Evolutionary conservation across 2,888 invertebrate genomes (phyloP).

Genomic region (Nomada ruficornis): DNA sequence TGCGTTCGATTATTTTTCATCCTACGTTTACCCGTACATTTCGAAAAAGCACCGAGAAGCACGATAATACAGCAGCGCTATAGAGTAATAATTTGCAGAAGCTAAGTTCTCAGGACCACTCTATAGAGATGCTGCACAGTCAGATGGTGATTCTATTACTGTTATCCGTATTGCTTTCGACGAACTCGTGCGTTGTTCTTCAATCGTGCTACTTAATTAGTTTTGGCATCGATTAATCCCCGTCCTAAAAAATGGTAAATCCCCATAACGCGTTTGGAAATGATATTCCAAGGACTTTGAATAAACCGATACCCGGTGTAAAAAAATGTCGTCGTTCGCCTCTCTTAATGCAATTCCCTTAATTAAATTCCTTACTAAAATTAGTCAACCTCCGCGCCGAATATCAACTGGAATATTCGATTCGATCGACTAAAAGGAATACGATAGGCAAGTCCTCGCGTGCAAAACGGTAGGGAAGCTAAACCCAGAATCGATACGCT

Average conservation of each 20-base stretch:
- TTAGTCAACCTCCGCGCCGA: background rate
- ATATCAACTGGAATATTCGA: background rate
- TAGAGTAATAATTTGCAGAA: background rate
- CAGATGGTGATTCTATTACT: background rate
- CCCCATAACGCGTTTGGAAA: too few relatives aligned
- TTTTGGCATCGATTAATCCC: too few relatives aligned
- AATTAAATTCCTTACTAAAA: background rate
- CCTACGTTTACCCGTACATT: background rate
- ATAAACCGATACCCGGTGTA: too few relatives aligned
- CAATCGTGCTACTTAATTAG: too few relatives aligned
- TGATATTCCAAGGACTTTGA: too few relatives aligned
- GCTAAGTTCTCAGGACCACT: background rate
- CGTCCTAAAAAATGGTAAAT: too few relatives aligned
- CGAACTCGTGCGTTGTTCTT: too few relatives aligned
- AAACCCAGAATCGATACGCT: slow-evolving; percentile 2
- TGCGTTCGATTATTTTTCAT: background rate
- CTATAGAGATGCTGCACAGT: background rate
- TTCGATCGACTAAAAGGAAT: background rate
- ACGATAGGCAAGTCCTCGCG: background rate
- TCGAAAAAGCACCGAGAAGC: too few relatives aligned
- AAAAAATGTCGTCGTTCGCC: too few relatives aligned
- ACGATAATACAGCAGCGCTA: background rate
- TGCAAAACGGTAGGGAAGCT: background rate
- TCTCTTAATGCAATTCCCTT: too few relatives aligned
- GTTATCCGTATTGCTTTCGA: too few relatives aligned